Conservation (phyloP, 2,113 vertebrate species). For the Microtus montanus region DNA sequence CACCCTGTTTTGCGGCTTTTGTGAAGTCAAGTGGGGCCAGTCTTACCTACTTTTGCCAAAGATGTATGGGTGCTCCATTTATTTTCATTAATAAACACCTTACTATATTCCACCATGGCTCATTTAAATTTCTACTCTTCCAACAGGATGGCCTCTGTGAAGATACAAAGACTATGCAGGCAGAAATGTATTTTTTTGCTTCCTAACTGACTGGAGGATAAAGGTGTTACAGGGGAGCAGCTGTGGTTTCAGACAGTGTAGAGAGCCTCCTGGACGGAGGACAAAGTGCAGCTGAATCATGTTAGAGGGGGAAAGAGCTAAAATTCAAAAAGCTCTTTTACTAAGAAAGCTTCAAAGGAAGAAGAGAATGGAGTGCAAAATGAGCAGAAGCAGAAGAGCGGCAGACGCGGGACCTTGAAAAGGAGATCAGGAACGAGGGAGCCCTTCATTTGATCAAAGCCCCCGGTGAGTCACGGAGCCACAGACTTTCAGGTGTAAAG, state of each 20-base stretch:
- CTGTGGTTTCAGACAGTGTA: background rate
- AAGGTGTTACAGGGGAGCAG: background rate
- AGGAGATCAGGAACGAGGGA: constrained; percentile 53
- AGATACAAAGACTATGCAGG: background rate
- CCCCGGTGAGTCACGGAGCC: constrained; percentile 10
- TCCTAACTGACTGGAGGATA: background rate
- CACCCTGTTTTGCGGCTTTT: background rate
- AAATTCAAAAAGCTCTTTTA: constrained; percentile 59
- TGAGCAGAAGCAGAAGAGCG: constrained; percentile 48
- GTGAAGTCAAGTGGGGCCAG: background rate
- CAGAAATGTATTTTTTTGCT: background rate
- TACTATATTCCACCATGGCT: background rate
- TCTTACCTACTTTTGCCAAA: background rate
- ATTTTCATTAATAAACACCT: background rate
- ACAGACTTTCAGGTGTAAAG: constrained; percentile 50
- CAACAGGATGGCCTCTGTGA: background rate
- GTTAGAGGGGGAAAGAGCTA: constrained; percentile 52
- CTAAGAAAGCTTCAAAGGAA: constrained; percentile 67
- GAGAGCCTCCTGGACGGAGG: background rate
- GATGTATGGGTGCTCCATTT: too few relatives aligned
- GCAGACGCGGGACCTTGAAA: constrained; percentile 42
- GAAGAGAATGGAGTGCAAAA: constrained; percentile 70
- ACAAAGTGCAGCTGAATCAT: background rate
- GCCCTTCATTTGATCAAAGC: constrained; percentile 74
- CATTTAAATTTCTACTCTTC: background rate